A percentile compares a stretch with the other conserved stretches of the same genome.
These are phyloP conservation scores for Mellivora capensis DNA, from an alignment of 2,113 vertebrate species.

Conservation along the genomic window DNA sequence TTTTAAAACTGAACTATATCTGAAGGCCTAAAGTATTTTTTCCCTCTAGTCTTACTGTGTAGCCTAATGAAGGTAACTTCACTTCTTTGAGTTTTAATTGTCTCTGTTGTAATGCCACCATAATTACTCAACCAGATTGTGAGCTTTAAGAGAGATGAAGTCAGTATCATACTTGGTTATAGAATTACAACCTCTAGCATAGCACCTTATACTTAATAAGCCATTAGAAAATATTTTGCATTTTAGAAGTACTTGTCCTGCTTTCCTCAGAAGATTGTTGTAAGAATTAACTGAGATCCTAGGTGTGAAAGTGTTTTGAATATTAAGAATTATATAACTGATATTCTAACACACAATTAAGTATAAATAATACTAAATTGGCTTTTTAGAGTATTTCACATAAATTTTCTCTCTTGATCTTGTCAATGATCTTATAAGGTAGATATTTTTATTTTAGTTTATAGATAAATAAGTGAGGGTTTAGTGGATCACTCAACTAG, in stretches of 20 bases:
- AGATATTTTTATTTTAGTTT: conserved; percentile 13
- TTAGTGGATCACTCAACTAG: background rate
- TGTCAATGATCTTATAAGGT: background rate
- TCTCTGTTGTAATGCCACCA: background rate
- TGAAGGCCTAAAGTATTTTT: background rate
- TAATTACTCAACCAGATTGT: background rate
- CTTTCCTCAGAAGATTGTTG: background rate
- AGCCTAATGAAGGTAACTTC: background rate
- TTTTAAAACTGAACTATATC: background rate
- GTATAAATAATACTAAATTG: background rate
- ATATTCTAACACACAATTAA: background rate
- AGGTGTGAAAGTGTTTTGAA: background rate
- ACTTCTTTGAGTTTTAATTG: background rate
- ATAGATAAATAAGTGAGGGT: background rate
- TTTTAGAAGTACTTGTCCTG: background rate
- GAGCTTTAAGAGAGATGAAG: background rate
- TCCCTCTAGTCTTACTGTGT: background rate
- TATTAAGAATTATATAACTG: background rate
- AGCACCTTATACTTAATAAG: background rate
- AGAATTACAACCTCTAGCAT: background rate
- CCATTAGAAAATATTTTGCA: background rate
- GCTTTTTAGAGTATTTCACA: background rate
- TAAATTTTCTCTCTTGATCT: background rate
- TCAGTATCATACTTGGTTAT: background rate
- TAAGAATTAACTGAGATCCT: background rate